A percentile compares a stretch with the other conserved stretches of the same genome.
Conservation (phyloP, 2,888 invertebrate genomes). For the Anodontia alba region DNA sequence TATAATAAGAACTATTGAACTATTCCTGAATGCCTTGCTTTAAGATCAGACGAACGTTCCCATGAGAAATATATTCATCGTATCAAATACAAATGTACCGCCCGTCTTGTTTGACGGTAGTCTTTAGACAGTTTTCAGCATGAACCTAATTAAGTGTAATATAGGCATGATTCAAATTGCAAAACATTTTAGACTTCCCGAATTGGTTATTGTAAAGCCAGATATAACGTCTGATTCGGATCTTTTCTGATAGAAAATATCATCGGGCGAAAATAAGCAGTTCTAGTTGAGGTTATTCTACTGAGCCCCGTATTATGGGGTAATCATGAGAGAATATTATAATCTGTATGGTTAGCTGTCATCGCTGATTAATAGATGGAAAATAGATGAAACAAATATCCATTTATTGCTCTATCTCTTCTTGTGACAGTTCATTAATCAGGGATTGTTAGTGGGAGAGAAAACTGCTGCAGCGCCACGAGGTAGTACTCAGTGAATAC, state of each 20-base stretch:
- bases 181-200: too few relatives aligned
- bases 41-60: not conserved
- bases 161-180: too few relatives aligned
- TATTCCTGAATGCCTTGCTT: not conserved
- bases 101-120: too few relatives aligned
- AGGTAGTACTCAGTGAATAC: too few relatives aligned
- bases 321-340: constrained; percentile 18
- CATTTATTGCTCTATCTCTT: not conserved
- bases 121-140: too few relatives aligned
- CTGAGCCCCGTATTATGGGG: not conserved
- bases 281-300: too few relatives aligned
- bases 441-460: not conserved
- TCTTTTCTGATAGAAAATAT: too few relatives aligned
- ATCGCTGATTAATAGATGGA: constrained; percentile 37
- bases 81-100: too few relatives aligned
- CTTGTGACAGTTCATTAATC: not conserved
- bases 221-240: too few relatives aligned
- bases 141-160: too few relatives aligned
- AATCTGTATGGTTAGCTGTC: constrained; percentile 28
- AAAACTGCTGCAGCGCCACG: not conserved
- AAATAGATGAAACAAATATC: not conserved
- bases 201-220: too few relatives aligned
- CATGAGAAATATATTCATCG: not conserved
- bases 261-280: too few relatives aligned
- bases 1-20: not conserved